phyloP scores from a whole-genome alignment of 1,140 invertebrate genomes.

The Lordiphosa collinella region DNA sequence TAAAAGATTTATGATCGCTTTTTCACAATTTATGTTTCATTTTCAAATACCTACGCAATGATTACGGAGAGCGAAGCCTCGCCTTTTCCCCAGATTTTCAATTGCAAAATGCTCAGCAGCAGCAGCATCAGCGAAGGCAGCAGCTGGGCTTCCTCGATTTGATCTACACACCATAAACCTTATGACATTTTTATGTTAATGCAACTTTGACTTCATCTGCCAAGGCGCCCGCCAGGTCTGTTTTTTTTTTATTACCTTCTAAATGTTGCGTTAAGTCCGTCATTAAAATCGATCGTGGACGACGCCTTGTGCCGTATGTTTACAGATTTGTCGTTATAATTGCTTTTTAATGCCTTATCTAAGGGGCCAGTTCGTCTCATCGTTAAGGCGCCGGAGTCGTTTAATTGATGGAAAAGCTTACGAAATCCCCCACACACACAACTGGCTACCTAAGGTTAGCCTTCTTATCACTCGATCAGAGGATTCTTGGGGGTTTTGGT shows the following conservation, averaged over 20 bases:
- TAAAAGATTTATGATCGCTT: constrained; percentile 52
- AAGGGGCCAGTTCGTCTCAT: constrained; percentile 28
- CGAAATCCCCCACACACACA: no score
- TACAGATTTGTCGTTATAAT: constrained; percentile 79
- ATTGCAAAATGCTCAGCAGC: constrained; percentile 61
- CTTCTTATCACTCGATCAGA: constrained; percentile 47
- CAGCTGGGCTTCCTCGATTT: constrained; percentile 19
- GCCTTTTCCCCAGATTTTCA: constrained; percentile 11
- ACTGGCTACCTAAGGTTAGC: constrained; percentile 7
- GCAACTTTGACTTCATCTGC: constrained; percentile 50
- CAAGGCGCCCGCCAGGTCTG: constrained; percentile 16
- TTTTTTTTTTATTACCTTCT: constrained; percentile 70
- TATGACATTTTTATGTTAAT: constrained; percentile 79
- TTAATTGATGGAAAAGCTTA: constrained; percentile 8
- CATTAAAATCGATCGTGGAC: constrained; percentile 54
- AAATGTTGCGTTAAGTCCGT: constrained; percentile 78
- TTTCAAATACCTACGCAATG: constrained; percentile 23
- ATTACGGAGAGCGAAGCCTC: background rate
- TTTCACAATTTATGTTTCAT: constrained; percentile 54
- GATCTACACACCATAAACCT: constrained; percentile 61
- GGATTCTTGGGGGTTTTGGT: constrained; percentile 1
- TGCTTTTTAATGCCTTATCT: constrained; percentile 79
- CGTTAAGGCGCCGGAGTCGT: constrained; percentile 2
- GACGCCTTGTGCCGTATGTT: constrained; percentile 66
- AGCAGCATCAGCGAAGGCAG: constrained; percentile 12